Percentiles rank a stretch among this genome's conserved stretches.
These are phyloP conservation scores for Sthenelais limicola DNA, from an alignment of 2,888 invertebrate genomes.

Conservation along the genomic window DNA sequence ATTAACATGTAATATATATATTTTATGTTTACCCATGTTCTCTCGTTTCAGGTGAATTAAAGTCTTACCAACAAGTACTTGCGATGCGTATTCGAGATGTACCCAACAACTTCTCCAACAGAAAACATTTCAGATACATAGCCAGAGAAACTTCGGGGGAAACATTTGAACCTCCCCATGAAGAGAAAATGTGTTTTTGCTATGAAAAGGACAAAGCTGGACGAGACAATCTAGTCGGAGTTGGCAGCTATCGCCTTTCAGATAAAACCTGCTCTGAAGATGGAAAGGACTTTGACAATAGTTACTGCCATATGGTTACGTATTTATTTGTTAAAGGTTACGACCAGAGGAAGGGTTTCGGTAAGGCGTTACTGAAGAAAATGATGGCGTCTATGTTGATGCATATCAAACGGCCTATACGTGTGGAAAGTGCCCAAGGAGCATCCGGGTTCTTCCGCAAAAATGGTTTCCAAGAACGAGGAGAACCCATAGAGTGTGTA, in stretches of 20 bases:
- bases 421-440: conserved; percentile 15
- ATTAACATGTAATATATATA: too few relatives aligned
- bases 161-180: conserved; percentile 30
- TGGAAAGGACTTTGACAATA: background rate
- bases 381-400: conserved; percentile 5
- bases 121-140: conserved; percentile 25
- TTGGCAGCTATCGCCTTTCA: conserved; percentile 21
- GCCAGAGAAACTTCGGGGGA: conserved; percentile 32
- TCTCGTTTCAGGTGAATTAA: too few relatives aligned
- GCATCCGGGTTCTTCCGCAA: conserved; percentile 30
- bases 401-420: conserved; percentile 6
- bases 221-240: conserved; percentile 25
- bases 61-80: background rate
- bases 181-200: conserved; percentile 20
- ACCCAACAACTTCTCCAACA: background rate
- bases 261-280: conserved; percentile 7
- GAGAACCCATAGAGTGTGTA: conserved; percentile 5
- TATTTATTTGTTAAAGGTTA: conserved; percentile 37
- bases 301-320: conserved; percentile 24
- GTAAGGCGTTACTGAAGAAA: conserved; percentile 11
- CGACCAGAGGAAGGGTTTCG: conserved; percentile 22
- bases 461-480: conserved; percentile 5
- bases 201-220: background rate
- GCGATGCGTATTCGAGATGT: conserved; percentile 27
- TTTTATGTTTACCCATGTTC: too few relatives aligned